Evolutionary conservation across 2,888 invertebrate genomes (phyloP).

Genomic region (Amiota mariae): DNA sequence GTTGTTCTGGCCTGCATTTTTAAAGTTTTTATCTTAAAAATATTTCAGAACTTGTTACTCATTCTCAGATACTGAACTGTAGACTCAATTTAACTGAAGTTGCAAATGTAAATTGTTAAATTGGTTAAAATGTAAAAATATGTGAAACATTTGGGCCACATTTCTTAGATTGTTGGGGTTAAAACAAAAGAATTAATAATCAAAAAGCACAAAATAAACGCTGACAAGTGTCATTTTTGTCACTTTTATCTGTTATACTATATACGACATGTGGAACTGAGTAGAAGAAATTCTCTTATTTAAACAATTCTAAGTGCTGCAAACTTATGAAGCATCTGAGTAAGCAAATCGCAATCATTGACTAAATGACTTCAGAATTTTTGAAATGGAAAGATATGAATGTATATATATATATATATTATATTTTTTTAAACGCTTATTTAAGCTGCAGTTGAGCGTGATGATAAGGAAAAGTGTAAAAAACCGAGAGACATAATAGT

Average conservation of each 20-base stretch:
- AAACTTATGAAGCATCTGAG: too few species aligned
- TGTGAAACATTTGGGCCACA: background rate
- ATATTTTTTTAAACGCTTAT: conserved; percentile 5
- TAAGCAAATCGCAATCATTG: too few species aligned
- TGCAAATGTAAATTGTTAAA: conserved; percentile 7
- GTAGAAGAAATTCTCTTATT: background rate
- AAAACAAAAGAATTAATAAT: background rate
- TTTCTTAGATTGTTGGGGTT: background rate
- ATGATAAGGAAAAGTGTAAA: background rate
- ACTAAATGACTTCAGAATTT: too few species aligned
- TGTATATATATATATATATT: too few species aligned
- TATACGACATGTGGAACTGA: background rate
- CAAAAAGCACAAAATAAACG: background rate
- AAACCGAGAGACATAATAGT: too few species aligned
- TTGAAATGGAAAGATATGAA: too few species aligned
- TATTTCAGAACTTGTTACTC: conserved; percentile 49
- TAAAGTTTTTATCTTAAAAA: background rate
- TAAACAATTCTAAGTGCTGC: background rate
- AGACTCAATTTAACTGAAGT: background rate
- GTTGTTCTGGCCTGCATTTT: background rate
- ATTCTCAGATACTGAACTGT: conserved; percentile 45
- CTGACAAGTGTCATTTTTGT: conserved; percentile 7
- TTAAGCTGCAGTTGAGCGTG: conserved; percentile 11
- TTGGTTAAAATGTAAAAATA: conserved; percentile 21
- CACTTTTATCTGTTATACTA: background rate